Evolutionary conservation across 2,888 invertebrate genomes (phyloP).

Genomic region (Tenodera sinensis): DNA sequence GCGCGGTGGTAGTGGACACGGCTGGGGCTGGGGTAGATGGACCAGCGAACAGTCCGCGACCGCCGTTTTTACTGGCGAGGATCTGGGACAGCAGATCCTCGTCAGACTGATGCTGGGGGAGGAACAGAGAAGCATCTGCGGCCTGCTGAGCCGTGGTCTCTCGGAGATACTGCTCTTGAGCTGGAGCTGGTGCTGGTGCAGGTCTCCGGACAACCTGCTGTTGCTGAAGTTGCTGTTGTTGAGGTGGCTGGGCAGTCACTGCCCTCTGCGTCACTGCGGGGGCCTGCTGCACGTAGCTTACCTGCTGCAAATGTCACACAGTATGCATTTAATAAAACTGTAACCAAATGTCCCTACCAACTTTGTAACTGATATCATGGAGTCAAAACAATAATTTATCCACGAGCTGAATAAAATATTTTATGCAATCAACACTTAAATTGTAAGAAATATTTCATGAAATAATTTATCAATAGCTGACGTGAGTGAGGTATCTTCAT

Average conservation of each 20-base stretch:
- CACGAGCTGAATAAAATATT: no score
- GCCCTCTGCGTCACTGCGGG: neutral
- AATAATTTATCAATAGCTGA: no score
- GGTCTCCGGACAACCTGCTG: neutral
- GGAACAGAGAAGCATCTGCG: neutral
- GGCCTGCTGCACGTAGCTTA: neutral
- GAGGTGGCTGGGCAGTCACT: neutral
- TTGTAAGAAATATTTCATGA: no score
- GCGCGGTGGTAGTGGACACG: slow-evolving; percentile 2
- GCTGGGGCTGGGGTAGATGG: neutral
- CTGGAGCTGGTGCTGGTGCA: neutral
- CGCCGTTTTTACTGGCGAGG: slow-evolving; percentile 8
- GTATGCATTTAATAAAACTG: no score
- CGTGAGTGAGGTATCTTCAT: no score
- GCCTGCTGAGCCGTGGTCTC: slow-evolving; percentile 22
- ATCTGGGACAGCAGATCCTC: slow-evolving; percentile 21
- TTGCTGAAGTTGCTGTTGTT: neutral
- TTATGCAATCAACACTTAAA: no score
- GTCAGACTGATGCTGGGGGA: neutral
- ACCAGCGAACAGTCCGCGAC: slow-evolving; percentile 4
- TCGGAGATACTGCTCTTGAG: slow-evolving; percentile 26
- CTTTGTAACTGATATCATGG: no score
- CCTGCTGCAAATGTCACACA: neutral
- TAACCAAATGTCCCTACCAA: no score
- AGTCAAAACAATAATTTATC: no score